Conservation (phyloP, 2,888 invertebrate genomes). For the Sarcophaga carnaria region DNA sequence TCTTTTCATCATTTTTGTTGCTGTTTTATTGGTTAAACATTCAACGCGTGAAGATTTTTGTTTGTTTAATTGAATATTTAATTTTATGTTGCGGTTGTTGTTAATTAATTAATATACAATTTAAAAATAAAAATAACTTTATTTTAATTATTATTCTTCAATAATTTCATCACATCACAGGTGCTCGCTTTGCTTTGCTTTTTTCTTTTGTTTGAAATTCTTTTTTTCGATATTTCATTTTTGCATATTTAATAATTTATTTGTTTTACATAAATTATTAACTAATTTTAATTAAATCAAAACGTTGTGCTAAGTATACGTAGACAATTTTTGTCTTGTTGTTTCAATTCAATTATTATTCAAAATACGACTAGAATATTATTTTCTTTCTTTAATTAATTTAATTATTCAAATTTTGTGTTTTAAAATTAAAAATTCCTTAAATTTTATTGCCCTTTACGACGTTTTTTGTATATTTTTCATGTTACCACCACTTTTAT, state of each 20-base stretch:
- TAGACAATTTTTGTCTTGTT: conserved; percentile 30
- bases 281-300: conserved; percentile 42
- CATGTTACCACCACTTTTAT: conserved; percentile 36
- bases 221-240: conserved; percentile 32
- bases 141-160: conserved; percentile 24
- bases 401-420: conserved; percentile 53
- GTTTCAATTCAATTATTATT: conserved; percentile 35
- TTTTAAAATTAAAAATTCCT: conserved; percentile 46
- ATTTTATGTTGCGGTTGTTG: conserved; percentile 33
- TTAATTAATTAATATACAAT: conserved; percentile 11
- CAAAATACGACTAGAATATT: conserved; percentile 48
- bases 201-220: conserved; percentile 36
- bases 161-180: conserved; percentile 52
- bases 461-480: conserved; percentile 31
- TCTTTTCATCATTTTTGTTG: conserved; percentile 7
- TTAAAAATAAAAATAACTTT: conserved; percentile 29
- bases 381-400: conserved; percentile 55
- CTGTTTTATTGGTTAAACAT: background rate
- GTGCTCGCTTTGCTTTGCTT: conserved; percentile 28
- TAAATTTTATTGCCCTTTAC: conserved; percentile 38
- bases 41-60: conserved; percentile 22
- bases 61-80: conserved; percentile 32
- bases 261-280: conserved; percentile 56
- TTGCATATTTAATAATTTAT: conserved; percentile 46
- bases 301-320: background rate